Percentiles rank a stretch among this genome's conserved stretches.
These are phyloP conservation scores for Eupithecia subfuscata DNA, from an alignment of 2,888 invertebrate species.

Conservation along the genomic window DNA sequence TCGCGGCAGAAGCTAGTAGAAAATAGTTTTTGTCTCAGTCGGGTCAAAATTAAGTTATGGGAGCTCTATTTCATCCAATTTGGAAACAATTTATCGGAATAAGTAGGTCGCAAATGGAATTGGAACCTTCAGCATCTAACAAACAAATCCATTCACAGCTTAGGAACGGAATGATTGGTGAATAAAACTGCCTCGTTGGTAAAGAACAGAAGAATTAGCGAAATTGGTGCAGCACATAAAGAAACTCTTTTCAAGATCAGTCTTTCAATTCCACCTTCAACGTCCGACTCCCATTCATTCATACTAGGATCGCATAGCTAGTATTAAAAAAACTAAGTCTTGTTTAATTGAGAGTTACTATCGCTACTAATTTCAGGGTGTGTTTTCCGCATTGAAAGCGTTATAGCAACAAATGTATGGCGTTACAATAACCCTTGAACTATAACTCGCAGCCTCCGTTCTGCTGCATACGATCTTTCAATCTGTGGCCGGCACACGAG, in stretches of 20 bases:
- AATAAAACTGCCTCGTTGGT: not conserved
- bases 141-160: not conserved
- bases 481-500: constrained; percentile 4
- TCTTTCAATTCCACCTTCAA: too few species aligned
- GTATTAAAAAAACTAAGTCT: too few species aligned
- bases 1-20: too few species aligned
- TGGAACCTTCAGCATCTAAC: not conserved
- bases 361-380: too few species aligned
- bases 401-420: not conserved
- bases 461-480: constrained; percentile 25
- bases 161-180: not conserved
- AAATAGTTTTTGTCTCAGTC: not conserved
- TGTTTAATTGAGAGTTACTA: too few species aligned
- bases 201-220: too few species aligned
- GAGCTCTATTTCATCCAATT: constrained; percentile 8
- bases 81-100: constrained; percentile 3
- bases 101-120: not conserved
- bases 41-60: not conserved
- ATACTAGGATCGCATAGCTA: too few species aligned
- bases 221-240: too few species aligned
- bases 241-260: too few species aligned
- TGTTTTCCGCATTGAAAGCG: not conserved
- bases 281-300: too few species aligned
- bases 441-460: constrained; percentile 20
- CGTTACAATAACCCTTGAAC: constrained; percentile 19